Base-by-base conservation (phyloP, 2,797 vertebrate genomes). In the Natrix natrix region DNA sequence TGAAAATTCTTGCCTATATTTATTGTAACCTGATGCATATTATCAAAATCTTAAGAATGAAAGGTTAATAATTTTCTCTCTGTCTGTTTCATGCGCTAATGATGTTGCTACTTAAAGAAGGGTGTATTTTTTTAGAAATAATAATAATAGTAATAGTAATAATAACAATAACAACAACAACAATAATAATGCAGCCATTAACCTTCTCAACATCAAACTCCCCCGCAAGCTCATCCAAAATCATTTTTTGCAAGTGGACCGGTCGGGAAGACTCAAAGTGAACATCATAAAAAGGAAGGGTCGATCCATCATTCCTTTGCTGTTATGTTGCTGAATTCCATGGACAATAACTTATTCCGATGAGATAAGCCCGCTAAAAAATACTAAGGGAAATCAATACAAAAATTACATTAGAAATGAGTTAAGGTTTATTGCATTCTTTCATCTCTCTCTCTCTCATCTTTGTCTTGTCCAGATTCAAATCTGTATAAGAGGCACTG, bases 331-430 rank as follows among this genome's bases (percentile, higher is more conserved):
- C 11, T 2, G 92, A 83, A 90, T 88, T 26, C 86, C 52, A 69
- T 28, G 66, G 43, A 90, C 48, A 90, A 54, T 22, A 86, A 91
- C 24, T 92, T 61, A 56, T 17, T 12, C 88, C 83, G 12, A 10
- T 86, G 74, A 92, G 63, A 60, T 0, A 94, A 63, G 88, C 1
- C 13, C 59, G 28, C 89, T 56, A 93, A 94, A 94, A 94, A 91
- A 78, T 22, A n/a, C 74, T 56, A 0, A 52, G 37, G 93, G 11
- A 4, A 89, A 89, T 63, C 56, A 66, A 28, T n/a, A 14, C 0
- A 91, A 92, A 93, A 95, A 55, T 66, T 60, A 59, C 86, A 59
- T 20, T 1, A 69, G 69, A 94, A 52, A 11, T 59, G 14, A 52
- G 92, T 69, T 6, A 93, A 90, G 37, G 43, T 86, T 66, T 87